Evolutionary conservation across 2,113 vertebrate genomes (phyloP), one percentile per base, ranked within the genome.

Genomic region (Fukomys damarensis): DNA sequence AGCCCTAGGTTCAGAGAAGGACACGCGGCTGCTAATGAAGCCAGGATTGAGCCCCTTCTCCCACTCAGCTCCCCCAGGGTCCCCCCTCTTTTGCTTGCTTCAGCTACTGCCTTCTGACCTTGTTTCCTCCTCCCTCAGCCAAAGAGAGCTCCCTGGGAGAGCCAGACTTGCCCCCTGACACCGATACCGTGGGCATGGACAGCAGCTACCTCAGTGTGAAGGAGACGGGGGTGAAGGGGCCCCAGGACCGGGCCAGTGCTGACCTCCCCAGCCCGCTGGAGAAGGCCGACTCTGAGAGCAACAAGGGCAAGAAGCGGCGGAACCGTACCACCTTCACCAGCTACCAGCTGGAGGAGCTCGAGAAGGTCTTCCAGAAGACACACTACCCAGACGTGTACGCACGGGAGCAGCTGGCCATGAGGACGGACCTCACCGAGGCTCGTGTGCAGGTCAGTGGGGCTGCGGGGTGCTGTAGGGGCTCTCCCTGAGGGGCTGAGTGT

Each of bases 291-390:
- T 99, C 99, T 0, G 99, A 99, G 97, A 99, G 99, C 98, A 99
- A 99, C 99, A 99, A 99, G 97, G 99, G 99, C 97, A 99, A 99
- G 94, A 99, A 99, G 98, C 98, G 99, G 32, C 98, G 99, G 94
- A 99, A 99, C 98, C 99, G 99, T 80, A 99, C 99, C n/a, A 99
- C 99, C 97, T 99, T 99, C 98, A 99, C 99, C 0, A 99, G 99
- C 95, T 99, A 99, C 98, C 99, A 99, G 98, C 98, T 99, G 97
- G 99, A 99, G 95, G 99, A 99, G 98, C 98, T 99, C 98, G 99
- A 99, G 98, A 99, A 99, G 95, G 99, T 99, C 98, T 99, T 99
- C 98, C 99, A 99, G 98, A 99, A 99, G 99, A 99, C 99, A 9
- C 99, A 99, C 98, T 99, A 99, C 97, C 99, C 99, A 0, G 99